Evolutionary conservation across 2,797 vertebrate species (phyloP), one percentile per base, ranked within the genome.

Genomic region (Gephyroberyx darwinii): DNA sequence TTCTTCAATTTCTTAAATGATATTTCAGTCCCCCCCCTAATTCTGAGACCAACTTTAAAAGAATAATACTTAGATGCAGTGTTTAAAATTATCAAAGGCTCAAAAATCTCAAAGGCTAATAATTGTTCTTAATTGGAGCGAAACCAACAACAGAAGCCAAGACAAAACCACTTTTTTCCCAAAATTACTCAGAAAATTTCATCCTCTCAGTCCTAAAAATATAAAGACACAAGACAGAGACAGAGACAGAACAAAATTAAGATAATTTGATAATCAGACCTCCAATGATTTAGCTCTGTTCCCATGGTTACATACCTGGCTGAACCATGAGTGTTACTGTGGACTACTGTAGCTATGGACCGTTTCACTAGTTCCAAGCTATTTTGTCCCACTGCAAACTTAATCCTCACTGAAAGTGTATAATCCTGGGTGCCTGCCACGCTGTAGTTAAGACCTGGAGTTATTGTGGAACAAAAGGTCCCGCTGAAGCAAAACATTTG

Each of bases 401-500:
- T 83, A 87, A 84, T 75, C 60, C 75, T 71, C 2, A 69, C 50
- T 74, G 72, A 90, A 64, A 33, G 62, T 50, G 62, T 86, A 45
- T 81, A 89, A 87, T 89, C 88, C 54, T 77, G 66, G 53, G 69
- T 88, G 78, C 39, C 56, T 69, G 85, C 63, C 79, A 71, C 45
- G 12, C 66, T 61, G 63, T 60, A 76, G 65, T 62, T 50, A 75
- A 76, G 56, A 66, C 56, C 17, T 72, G 52, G 72, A 64, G 51
- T 73, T 81, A 84, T 79, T 71, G 35, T 78, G 65, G 76, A 68
- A 76, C 45, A 75, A 71, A 84, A 76, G 37, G 78, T 82, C 82
- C 78, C 78, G 75, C 47, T 69, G n/a, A 77, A 78, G 50, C 57
- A 41, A 65, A 54, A 51, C 65, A 55, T 55, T 47, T 43, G 52